Conservation (phyloP, 2,797 vertebrate species). For the Menidia menidia region DNA sequence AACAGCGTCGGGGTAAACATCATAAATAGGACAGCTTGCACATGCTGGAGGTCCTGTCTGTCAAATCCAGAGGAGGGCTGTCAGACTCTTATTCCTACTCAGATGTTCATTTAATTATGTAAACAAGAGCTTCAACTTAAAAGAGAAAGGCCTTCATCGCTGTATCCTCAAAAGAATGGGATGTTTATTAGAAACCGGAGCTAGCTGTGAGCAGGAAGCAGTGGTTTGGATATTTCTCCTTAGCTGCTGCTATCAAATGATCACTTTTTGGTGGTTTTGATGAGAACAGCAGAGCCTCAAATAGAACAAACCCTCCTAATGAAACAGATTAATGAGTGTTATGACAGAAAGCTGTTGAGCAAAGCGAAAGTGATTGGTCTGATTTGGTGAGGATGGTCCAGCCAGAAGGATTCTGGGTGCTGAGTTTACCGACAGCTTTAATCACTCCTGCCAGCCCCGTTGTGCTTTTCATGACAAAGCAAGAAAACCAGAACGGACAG, state of each 20-base stretch:
- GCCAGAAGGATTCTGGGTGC: too few relatives aligned
- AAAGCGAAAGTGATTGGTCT: constrained; percentile 13
- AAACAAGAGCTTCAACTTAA: constrained; percentile 26
- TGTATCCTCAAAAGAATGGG: background rate
- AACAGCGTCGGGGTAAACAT: constrained; percentile 60
- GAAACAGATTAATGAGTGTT: constrained; percentile 14
- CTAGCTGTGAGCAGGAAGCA: background rate
- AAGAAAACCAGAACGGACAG: too few relatives aligned
- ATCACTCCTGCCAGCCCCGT: too few relatives aligned
- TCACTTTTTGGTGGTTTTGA: background rate
- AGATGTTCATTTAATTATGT: constrained; percentile 42
- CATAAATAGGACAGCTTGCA: constrained; percentile 41
- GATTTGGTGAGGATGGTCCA: constrained; percentile 10
- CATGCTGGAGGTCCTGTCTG: constrained; percentile 20
- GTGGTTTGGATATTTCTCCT: too few relatives aligned
- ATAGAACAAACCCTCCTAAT: background rate
- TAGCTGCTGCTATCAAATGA: too few relatives aligned
- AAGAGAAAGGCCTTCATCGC: constrained; percentile 3
- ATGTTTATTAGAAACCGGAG: background rate
- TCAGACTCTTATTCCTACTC: constrained; percentile 30
- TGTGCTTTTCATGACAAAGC: too few relatives aligned
- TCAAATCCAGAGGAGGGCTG: constrained; percentile 45
- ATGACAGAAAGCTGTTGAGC: constrained; percentile 14
- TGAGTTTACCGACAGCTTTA: too few relatives aligned
- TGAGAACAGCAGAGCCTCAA: background rate